Evolutionary conservation across 2,797 vertebrate genomes (phyloP).

Genomic region (Siniperca scherzeri): DNA sequence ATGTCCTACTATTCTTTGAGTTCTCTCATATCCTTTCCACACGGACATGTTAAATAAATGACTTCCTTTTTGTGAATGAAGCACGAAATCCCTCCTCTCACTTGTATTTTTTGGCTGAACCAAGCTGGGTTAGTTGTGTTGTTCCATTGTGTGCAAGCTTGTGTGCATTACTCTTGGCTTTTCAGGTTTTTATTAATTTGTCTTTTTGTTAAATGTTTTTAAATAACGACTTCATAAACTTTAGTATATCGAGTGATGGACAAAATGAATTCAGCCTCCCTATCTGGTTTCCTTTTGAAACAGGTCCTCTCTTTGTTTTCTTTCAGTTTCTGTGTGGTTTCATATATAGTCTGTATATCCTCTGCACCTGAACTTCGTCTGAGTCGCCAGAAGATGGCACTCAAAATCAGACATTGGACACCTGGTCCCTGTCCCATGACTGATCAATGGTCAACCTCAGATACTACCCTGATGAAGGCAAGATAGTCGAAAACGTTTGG

Average conservation of each 20-base stretch:
- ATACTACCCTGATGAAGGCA: not conserved
- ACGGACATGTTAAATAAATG: too few species aligned
- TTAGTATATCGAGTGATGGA: not conserved
- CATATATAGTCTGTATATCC: not conserved
- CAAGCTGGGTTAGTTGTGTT: too few species aligned
- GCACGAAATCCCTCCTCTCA: too few species aligned
- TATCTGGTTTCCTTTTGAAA: not conserved
- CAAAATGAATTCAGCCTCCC: not conserved
- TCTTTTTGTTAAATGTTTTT: not conserved
- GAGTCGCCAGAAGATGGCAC: slow-evolving; percentile 21
- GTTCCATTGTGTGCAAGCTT: too few species aligned
- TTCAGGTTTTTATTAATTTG: too few species aligned
- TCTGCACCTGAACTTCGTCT: slow-evolving; percentile 1
- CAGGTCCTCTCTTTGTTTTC: not conserved
- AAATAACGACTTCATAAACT: not conserved
- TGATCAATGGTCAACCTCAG: not conserved
- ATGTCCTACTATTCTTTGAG: too few species aligned
- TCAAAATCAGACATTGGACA: not conserved
- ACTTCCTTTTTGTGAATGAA: too few species aligned
- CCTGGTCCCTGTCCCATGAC: not conserved
- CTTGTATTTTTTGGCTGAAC: too few species aligned
- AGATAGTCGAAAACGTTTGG: too few species aligned
- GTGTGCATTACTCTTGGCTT: too few species aligned
- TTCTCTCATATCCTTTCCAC: too few species aligned
- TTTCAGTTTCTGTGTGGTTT: not conserved